Conservation (phyloP, 1,140 invertebrate genomes). For the Tetranychus cinnabarinus region DNA sequence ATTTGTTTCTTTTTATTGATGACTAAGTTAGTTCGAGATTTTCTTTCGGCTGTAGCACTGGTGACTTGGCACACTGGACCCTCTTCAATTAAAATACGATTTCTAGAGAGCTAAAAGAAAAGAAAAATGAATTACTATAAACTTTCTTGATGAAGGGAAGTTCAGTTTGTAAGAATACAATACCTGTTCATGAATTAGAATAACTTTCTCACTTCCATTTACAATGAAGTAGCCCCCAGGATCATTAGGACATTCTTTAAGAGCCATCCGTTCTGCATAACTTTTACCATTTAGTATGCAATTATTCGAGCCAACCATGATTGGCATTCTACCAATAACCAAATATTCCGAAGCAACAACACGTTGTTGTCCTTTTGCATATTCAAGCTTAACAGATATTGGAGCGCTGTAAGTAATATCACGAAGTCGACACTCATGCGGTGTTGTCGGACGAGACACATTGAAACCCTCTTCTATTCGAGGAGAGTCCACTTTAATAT, state of each 20-base stretch:
- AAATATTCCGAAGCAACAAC: conserved; percentile 51
- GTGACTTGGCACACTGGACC: conserved; percentile 77
- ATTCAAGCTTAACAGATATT: conserved; percentile 92
- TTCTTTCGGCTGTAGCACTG: conserved; percentile 80
- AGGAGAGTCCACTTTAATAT: conserved; percentile 72
- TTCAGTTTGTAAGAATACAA: no score
- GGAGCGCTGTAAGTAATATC: conserved; percentile 96
- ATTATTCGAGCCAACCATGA: conserved; percentile 88
- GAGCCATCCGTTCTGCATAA: conserved; percentile 61
- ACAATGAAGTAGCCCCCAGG: conserved; percentile 99
- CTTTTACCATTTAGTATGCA: conserved; percentile 69
- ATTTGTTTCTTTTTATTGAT: conserved; percentile 71
- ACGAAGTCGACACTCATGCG: conserved; percentile 84
- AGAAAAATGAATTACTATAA: no score
- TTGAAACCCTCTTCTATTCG: conserved; percentile 82
- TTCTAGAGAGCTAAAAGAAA: conserved; percentile 42
- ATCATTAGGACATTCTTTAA: conserved; percentile 94
- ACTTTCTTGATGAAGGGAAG: no score
- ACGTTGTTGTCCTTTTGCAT: conserved; percentile 65
- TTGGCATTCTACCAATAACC: conserved; percentile 54
- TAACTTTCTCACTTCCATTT: conserved; percentile 59
- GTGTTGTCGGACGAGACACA: conserved; percentile 58
- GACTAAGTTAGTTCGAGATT: conserved; percentile 70
- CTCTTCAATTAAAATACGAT: conserved; percentile 84
- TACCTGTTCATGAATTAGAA: conserved; percentile 87